phyloP scores from a whole-genome alignment of 2,888 invertebrate species.

The Hirtodrosophila histrioides region DNA sequence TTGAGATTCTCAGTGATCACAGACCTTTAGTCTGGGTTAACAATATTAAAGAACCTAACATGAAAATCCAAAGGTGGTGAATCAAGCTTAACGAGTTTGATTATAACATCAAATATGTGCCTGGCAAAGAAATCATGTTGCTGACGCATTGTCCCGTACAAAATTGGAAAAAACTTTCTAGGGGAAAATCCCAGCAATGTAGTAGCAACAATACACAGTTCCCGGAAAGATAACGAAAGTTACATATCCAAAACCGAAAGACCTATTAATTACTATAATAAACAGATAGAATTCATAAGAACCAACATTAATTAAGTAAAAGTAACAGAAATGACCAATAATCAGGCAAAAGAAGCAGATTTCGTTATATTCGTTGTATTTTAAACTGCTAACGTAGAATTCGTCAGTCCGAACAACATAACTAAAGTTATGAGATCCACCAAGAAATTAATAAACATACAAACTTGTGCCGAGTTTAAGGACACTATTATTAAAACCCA shows the following conservation, averaged over 20 bases:
- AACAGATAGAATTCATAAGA: conserved; percentile 8
- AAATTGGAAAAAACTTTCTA: conserved; percentile 4
- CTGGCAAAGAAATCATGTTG: conserved; percentile 12
- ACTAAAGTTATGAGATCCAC: neutral
- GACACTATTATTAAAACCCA: neutral
- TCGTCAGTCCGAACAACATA: too few relatives aligned
- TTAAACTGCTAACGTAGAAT: neutral
- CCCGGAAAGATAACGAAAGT: conserved; percentile 2
- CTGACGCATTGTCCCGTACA: conserved; percentile 11
- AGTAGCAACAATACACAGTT: conserved; percentile 14
- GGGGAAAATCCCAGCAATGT: neutral
- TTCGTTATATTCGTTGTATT: conserved; percentile 3
- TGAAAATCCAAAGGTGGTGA: too few relatives aligned
- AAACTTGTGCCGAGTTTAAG: conserved; percentile 5
- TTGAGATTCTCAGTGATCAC: too few relatives aligned
- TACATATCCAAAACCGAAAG: conserved; percentile 13
- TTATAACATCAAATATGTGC: conserved; percentile 9
- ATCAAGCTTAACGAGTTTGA: conserved; percentile 2
- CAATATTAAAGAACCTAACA: too few relatives aligned
- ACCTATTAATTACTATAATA: conserved; percentile 16
- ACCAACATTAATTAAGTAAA: neutral
- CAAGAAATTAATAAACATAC: conserved; percentile 1
- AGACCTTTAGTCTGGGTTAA: too few relatives aligned
- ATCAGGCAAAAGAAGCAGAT: conserved; percentile 12
- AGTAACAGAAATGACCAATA: conserved; percentile 12